Evolutionary conservation across 2,797 vertebrate genomes (phyloP), one percentile per base, ranked within the genome.

Genomic region (Periophthalmus magnuspinnatus): DNA sequence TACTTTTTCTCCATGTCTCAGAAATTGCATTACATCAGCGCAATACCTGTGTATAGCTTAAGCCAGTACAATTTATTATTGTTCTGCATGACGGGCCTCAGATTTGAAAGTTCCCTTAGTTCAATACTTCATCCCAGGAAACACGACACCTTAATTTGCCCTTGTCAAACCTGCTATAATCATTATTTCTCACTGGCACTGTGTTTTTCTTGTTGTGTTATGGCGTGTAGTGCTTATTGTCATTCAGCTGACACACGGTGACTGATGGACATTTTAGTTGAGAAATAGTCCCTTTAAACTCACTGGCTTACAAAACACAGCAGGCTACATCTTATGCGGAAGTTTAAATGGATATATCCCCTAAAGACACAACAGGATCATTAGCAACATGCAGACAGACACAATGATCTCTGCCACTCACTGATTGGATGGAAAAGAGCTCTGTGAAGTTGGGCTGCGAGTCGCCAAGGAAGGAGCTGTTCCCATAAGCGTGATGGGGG

Each of bases 371-470:
- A 34, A 22, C 38, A 28, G 19, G 14, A 5, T 47, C 24, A 62
- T 62, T 22, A 62, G 36, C 36, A 62, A 32, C 50, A 66, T 55
- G 2, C n/a, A 70, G 58, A 72, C 54, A 65, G 6, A 22, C 58
- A 17, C n/a, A 48, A 8, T 28, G 7, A 6, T 14, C 28, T n/a
- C 47, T 22, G 33, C 17, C 48, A 80, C 93, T 93, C 82, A 94
- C 94, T 63, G 93, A 95, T 38, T 92, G 95, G 78, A 97, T 96
- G 89, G 96, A 96, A 92, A 96, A 97, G 57, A 97, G 95, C 85
- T 97, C 96, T 0, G 96, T 97, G 89, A 97, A 96, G 90, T 97
- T 97, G 48, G 95, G 95, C 65, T 96, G 95, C 3, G 96, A 96
- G 86, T 97, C 95, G 74, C 95, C 95, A 77, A 97, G 92, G 87